A percentile compares a stretch with the other conserved stretches of the same genome.
Conservation (phyloP, 2,113 vertebrate genomes). For the Zapus hudsonius region DNA sequence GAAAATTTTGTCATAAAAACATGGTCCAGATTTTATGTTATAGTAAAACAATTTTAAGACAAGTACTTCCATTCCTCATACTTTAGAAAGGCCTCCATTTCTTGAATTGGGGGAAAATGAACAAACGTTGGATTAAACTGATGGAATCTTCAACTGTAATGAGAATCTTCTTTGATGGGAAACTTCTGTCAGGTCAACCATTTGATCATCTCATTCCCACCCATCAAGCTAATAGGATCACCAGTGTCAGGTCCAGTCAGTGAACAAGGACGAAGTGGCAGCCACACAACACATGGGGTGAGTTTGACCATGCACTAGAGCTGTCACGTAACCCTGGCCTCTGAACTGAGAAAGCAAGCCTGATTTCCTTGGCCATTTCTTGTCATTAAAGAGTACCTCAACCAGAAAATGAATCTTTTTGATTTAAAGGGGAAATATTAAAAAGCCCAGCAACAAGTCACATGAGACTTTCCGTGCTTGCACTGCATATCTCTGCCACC, state of each 20-base stretch:
- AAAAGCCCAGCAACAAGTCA: background rate
- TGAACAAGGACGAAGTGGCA: background rate
- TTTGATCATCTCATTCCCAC: background rate
- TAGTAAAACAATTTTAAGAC: constrained; percentile 6
- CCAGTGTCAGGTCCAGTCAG: background rate
- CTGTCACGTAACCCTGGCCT: background rate
- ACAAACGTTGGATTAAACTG: background rate
- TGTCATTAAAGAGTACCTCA: background rate
- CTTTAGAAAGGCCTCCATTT: background rate
- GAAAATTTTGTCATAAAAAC: constrained; percentile 10
- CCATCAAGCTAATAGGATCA: background rate
- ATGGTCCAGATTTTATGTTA: background rate
- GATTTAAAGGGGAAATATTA: background rate
- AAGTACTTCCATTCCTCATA: background rate
- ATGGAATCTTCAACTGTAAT: background rate
- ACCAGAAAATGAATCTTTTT: background rate
- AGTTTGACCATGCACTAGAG: background rate
- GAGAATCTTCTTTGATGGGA: background rate
- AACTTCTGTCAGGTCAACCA: background rate
- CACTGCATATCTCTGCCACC: background rate
- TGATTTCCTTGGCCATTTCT: background rate
- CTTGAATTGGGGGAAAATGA: background rate
- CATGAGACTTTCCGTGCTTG: background rate
- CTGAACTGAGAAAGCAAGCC: background rate
- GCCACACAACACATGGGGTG: background rate